A percentile compares a stretch with the other conserved stretches of the same genome.
Conservation (phyloP, 2,113 vertebrate species). For the Misgurnus mizolepis region DNA sequence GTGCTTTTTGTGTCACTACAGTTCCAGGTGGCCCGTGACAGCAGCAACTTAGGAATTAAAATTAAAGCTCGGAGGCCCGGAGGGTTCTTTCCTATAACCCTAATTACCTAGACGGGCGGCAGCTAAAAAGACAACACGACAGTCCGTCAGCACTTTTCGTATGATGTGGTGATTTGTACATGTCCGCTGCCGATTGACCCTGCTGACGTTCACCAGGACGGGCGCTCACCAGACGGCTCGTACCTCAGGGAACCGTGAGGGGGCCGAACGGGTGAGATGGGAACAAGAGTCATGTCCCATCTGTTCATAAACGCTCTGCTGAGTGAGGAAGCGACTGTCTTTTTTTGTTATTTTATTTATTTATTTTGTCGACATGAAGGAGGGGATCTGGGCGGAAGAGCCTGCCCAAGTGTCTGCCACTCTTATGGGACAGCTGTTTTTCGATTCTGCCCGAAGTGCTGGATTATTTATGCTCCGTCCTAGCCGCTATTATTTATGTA, state of each 20-base stretch:
- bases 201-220: neutral
- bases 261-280: constrained; percentile 61
- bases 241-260: constrained; percentile 62
- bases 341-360: constrained; percentile 47
- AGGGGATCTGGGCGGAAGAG: constrained; percentile 27
- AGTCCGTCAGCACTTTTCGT: constrained; percentile 39
- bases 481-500: constrained; percentile 68
- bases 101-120: constrained; percentile 37
- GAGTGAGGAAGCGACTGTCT: constrained; percentile 58
- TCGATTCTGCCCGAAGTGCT: constrained; percentile 52
- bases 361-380: constrained; percentile 49
- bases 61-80: constrained; percentile 19
- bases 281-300: constrained; percentile 70
- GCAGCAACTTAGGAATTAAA: constrained; percentile 6
- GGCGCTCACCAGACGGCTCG: constrained; percentile 64
- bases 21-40: constrained; percentile 36
- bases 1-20: neutral
- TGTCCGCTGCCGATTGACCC: constrained; percentile 59
- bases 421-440: constrained; percentile 55
- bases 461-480: constrained; percentile 65
- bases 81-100: constrained; percentile 29
- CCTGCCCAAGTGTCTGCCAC: constrained; percentile 55
- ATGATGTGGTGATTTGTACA: constrained; percentile 55
- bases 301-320: constrained; percentile 63
- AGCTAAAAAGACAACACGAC: constrained; percentile 7